Conservation (phyloP, 2,888 invertebrate genomes). For the Epistrophe grossulariae region DNA sequence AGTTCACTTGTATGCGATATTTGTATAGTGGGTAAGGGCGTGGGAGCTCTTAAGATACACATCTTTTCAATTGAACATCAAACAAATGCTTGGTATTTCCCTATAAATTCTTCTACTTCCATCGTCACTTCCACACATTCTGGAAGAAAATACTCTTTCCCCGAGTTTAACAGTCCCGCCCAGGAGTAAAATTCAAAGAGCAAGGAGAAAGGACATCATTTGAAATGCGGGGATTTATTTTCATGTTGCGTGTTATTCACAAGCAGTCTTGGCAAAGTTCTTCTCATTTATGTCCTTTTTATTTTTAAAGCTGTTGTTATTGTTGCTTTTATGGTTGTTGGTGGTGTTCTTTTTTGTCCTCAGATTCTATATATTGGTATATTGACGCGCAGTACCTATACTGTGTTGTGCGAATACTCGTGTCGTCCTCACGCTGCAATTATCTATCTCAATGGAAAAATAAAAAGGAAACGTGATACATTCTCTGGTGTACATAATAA, state of each 20-base stretch:
- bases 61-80: conserved; percentile 32
- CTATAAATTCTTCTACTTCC: conserved; percentile 14
- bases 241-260: conserved; percentile 63
- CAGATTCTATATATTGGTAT: conserved; percentile 30
- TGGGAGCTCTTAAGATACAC: conserved; percentile 13
- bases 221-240: conserved; percentile 55
- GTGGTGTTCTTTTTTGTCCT: conserved; percentile 29
- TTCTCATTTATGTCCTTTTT: conserved; percentile 43
- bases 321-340: conserved; percentile 16
- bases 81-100: conserved; percentile 7
- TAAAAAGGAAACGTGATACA: conserved; percentile 38
- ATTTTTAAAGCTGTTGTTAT: conserved; percentile 36
- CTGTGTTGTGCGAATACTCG: conserved; percentile 61
- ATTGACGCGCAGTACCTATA: conserved; percentile 73
- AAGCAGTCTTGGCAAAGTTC: conserved; percentile 34
- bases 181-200: conserved; percentile 46
- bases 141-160: not conserved
- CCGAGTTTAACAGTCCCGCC: not conserved
- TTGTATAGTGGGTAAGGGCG: not conserved
- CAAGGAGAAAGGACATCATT: conserved; percentile 50
- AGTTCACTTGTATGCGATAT: not conserved
- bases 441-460: conserved; percentile 50
- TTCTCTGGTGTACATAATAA: conserved; percentile 27
- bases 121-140: conserved; percentile 2
- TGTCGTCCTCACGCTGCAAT: conserved; percentile 52